Conservation (phyloP, 2,888 invertebrate species). For the Polymixis flavicincta region DNA sequence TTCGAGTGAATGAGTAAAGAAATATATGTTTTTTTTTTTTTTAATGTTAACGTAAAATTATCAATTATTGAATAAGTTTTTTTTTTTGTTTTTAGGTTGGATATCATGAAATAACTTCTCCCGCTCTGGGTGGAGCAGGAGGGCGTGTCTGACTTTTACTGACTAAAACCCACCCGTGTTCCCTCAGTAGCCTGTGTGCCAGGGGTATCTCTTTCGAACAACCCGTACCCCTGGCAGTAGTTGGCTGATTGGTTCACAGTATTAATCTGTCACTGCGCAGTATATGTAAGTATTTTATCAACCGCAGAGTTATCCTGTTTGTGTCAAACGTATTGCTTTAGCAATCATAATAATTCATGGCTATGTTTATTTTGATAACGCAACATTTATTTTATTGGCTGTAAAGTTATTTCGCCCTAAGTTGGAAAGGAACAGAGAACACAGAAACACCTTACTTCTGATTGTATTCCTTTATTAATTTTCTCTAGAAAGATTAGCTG, state of each 20-base stretch:
- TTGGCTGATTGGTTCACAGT: neutral
- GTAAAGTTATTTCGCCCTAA: neutral
- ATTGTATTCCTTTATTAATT: too few species aligned
- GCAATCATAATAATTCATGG: constrained; percentile 25
- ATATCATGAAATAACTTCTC: too few species aligned
- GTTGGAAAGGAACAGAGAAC: neutral
- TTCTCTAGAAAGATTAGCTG: neutral
- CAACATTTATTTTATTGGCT: constrained; percentile 2
- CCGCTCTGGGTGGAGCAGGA: too few species aligned
- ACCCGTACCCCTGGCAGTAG: too few species aligned
- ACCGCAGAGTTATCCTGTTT: constrained; percentile 52
- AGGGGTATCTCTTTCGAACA: too few species aligned
- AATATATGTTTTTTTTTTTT: neutral
- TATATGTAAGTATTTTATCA: constrained; percentile 42
- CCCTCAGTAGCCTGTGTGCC: too few species aligned
- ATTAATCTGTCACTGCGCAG: constrained; percentile 43
- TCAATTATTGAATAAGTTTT: constrained; percentile 28
- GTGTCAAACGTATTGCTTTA: constrained; percentile 30
- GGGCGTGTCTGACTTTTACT: too few species aligned
- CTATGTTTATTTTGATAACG: constrained; percentile 31
- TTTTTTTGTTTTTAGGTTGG: too few species aligned
- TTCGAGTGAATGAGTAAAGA: too few species aligned
- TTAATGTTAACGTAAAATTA: neutral
- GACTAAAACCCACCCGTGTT: too few species aligned
- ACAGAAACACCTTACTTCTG: neutral